phyloP scores from a whole-genome alignment of 1,140 invertebrate genomes.

The Anthonomus grandis region DNA sequence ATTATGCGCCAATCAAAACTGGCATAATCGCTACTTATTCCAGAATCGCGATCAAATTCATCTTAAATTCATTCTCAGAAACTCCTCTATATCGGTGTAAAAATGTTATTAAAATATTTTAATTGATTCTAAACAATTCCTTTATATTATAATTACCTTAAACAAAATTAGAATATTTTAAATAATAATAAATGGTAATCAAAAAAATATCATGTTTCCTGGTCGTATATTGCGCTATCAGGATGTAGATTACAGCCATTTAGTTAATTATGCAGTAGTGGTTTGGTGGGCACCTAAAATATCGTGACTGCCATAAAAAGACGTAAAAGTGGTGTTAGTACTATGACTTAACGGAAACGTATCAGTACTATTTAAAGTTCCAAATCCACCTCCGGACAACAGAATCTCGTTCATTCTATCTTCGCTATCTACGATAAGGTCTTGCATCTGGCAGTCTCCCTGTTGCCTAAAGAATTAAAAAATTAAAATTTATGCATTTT shows the following conservation, averaged over 20 bases:
- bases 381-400: conserved; percentile 43
- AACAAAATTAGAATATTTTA: no score
- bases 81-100: no score
- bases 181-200: no score
- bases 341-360: conserved; percentile 52
- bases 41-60: no score
- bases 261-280: conserved; percentile 30
- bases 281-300: conserved; percentile 39
- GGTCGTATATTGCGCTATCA: no score
- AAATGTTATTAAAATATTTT: no score
- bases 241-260: background rate
- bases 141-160: no score
- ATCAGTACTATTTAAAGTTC: conserved; percentile 44
- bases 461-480: conserved; percentile 12
- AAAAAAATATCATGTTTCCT: no score
- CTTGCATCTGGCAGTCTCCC: conserved; percentile 42
- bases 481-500: background rate
- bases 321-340: conserved; percentile 67
- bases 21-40: no score
- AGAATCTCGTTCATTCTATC: conserved; percentile 41
- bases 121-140: no score
- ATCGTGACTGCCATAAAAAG: conserved; percentile 59
- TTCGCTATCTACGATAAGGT: conserved; percentile 42
- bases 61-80: no score
- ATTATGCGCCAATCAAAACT: no score